phyloP scores from a whole-genome alignment of 1,140 invertebrate genomes.

The Stegodyphus mimosarum region DNA sequence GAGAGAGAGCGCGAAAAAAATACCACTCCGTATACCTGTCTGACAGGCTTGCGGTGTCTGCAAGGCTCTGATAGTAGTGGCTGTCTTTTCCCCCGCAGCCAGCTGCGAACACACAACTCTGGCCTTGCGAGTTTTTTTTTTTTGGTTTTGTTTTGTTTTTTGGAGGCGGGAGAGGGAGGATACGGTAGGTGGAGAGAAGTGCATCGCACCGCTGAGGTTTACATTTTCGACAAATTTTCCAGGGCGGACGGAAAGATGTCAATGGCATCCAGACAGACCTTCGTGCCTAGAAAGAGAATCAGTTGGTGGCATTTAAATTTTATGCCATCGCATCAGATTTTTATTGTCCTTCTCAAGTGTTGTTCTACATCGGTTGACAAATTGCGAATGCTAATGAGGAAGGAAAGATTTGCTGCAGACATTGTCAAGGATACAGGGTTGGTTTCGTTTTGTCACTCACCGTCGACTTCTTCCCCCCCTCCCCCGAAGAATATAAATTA shows the following conservation, averaged over 20 bases:
- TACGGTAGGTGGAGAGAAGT: neutral
- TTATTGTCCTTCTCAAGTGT: no score
- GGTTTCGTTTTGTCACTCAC: neutral
- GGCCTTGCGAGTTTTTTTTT: neutral
- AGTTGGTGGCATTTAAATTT: no score
- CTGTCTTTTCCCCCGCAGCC: no score
- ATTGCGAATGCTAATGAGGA: no score
- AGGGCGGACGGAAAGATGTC: neutral
- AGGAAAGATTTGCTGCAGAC: neutral
- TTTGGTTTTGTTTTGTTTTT: neutral
- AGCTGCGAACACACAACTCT: neutral
- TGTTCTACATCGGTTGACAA: no score
- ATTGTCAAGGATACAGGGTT: neutral
- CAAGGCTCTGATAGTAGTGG: no score
- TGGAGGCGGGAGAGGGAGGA: neutral
- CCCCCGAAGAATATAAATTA: no score
- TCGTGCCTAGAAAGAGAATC: neutral
- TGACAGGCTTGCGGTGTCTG: neutral
- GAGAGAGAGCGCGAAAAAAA: neutral
- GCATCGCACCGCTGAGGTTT: neutral
- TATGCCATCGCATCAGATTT: no score
- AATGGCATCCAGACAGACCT: neutral
- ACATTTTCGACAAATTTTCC: neutral
- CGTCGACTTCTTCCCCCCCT: no score
- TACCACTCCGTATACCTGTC: constrained; percentile 1